phyloP scores from a whole-genome alignment of 2,113 vertebrate species.

The Callithrix jacchus region DNA sequence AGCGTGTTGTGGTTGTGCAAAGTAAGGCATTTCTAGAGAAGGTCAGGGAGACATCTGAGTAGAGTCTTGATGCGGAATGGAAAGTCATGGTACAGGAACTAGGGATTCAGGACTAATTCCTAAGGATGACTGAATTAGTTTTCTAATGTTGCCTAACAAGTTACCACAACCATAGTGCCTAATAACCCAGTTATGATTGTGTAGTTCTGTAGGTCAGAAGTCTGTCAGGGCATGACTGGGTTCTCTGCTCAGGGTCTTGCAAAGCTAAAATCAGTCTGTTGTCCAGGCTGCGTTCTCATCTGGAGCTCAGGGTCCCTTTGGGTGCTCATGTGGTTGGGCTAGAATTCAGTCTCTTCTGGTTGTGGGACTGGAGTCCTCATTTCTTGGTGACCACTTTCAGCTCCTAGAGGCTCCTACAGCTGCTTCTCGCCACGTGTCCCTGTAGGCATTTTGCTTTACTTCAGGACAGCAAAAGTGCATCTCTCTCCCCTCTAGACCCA shows the following conservation, averaged over 20 bases:
- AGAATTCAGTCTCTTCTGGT: not conserved
- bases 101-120: not conserved
- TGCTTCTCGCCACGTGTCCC: not conserved
- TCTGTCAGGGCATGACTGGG: not conserved
- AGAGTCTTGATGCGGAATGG: not conserved
- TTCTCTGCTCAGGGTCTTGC: not conserved
- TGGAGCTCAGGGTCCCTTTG: not conserved
- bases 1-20: not conserved
- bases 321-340: not conserved
- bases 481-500: not conserved
- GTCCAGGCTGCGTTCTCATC: not conserved
- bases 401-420: not conserved
- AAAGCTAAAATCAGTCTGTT: not conserved
- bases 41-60: not conserved
- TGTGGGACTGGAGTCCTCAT: not conserved
- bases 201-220: not conserved
- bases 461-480: not conserved
- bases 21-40: not conserved
- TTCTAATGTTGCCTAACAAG: not conserved
- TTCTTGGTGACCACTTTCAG: not conserved
- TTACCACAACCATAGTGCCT: not conserved
- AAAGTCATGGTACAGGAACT: not conserved
- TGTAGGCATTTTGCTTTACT: not conserved
- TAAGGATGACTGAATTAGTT: not conserved
- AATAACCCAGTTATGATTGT: not conserved